These are phyloP conservation scores for Phycodurus eques DNA, from an alignment of 2,113 vertebrate genomes.

Conservation along the genomic window DNA sequence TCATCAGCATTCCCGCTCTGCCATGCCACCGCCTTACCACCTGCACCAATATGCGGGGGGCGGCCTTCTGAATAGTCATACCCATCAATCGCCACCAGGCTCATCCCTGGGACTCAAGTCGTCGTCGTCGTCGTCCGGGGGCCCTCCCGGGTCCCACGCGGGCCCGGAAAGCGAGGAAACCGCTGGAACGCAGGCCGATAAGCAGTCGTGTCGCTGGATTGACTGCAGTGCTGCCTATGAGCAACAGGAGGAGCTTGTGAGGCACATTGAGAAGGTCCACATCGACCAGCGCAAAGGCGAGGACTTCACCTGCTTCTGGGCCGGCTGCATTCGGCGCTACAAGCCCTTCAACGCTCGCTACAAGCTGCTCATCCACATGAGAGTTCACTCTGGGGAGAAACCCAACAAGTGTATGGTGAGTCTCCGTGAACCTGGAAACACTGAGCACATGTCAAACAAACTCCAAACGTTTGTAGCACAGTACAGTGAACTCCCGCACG, in stretches of 20 bases:
- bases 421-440: slow-evolving; percentile 36
- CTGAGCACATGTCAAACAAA: background rate
- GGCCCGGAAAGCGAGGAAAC: slow-evolving; percentile 67
- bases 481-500: too few relatives aligned
- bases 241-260: slow-evolving; percentile 97
- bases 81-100: slow-evolving; percentile 55
- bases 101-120: slow-evolving; percentile 72
- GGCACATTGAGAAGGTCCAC: slow-evolving; percentile 98
- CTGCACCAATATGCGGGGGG: slow-evolving; percentile 80
- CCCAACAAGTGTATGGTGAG: slow-evolving; percentile 99
- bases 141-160: slow-evolving; percentile 60
- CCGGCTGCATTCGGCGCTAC: slow-evolving; percentile 92
- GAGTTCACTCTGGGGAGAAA: slow-evolving; percentile 98
- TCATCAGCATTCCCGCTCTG: slow-evolving; percentile 66
- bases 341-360: slow-evolving; percentile 99
- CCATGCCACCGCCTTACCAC: slow-evolving; percentile 89
- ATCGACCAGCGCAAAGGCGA: slow-evolving; percentile 98
- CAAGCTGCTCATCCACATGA: slow-evolving; percentile 99
- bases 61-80: slow-evolving; percentile 69
- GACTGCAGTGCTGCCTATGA: slow-evolving; percentile 93
- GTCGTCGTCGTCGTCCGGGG: slow-evolving; percentile 31
- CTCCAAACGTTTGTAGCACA: too few relatives aligned
- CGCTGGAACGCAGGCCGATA: slow-evolving; percentile 58
- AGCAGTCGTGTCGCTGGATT: slow-evolving; percentile 93
- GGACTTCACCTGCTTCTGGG: slow-evolving; percentile 99